Evolutionary conservation across 1,140 invertebrate species (phyloP), one percentile per base, ranked within the genome.

Genomic region (Chrysoperla carnea): DNA sequence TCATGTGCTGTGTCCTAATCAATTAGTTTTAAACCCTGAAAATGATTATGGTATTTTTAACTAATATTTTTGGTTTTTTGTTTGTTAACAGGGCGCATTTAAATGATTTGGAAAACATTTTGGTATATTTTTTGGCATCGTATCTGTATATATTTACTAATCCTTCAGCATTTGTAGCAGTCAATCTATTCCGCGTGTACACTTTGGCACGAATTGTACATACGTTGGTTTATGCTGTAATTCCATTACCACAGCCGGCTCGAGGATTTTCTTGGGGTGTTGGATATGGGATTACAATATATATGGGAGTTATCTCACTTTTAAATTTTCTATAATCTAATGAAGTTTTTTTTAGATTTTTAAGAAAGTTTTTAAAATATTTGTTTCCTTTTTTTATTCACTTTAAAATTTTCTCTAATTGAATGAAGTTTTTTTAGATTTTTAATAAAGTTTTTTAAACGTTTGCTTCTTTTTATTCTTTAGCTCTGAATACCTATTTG

Each of bases 81-180:
- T 46, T 15, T 47, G 37, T 46, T 62, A 63, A 46, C 49, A 68
- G 80, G 45, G 78, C 78, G 33, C 79, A 83, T 55, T 55, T 75
- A 39, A 84, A 84, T 53, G 81, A 84, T 51, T 52, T 84, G 49
- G 81, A 84, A 59, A 84, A 82, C 52, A 80, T 83, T 41, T 63
- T 74, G 0, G 60, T 72, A 3, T 84, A 81, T 51, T 67, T 78
- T 50, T 52, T 78, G 6, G 55, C 76, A 12, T 72, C 65, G 7
- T 66, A 71, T 2, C 49, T 80, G 13, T 84, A 79, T 51, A 54
- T 77, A 12, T 56, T 70, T 0, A 80, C 75, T 0, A 63, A 62
- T 28, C 81, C 81, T 0, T 50, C 56, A 15, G 50, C 58, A 0
- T 48, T 46, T 4, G 42, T 63, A 37, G 76, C 78, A 3, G 59